These are phyloP conservation scores for Ceratitis capitata DNA, from an alignment of 1,140 invertebrate genomes.

Conservation along the genomic window DNA sequence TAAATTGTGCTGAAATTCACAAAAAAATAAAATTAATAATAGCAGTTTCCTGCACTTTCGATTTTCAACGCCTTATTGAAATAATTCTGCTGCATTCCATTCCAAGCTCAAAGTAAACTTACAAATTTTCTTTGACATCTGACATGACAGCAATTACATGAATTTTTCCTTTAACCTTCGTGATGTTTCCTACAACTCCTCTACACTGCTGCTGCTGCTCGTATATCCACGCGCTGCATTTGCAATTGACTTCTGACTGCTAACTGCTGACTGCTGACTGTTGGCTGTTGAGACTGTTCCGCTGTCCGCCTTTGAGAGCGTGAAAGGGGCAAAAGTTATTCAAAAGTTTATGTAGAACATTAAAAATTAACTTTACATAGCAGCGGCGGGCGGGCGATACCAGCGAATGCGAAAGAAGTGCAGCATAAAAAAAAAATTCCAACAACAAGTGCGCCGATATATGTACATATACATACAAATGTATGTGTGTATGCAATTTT, in stretches of 20 bases:
- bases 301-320: background rate
- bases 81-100: background rate
- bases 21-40: too few relatives aligned
- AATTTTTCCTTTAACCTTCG: background rate
- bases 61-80: background rate
- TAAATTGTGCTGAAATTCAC: too few relatives aligned
- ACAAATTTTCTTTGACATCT: background rate
- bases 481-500: too few relatives aligned
- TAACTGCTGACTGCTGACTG: too few relatives aligned
- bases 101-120: background rate
- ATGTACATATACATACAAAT: too few relatives aligned
- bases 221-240: background rate
- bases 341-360: slow-evolving; percentile 6
- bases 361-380: background rate
- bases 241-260: background rate
- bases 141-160: slow-evolving; percentile 27
- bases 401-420: background rate
- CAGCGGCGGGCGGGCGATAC: too few relatives aligned
- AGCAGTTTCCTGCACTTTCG: background rate
- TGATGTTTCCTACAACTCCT: background rate
- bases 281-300: too few relatives aligned
- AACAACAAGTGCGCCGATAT: background rate
- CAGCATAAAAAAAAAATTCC: background rate
- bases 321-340: background rate
- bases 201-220: background rate